Evolutionary conservation across 1,140 invertebrate genomes (phyloP), one percentile per base, ranked within the genome.

Genomic region (Danaus plexippus): DNA sequence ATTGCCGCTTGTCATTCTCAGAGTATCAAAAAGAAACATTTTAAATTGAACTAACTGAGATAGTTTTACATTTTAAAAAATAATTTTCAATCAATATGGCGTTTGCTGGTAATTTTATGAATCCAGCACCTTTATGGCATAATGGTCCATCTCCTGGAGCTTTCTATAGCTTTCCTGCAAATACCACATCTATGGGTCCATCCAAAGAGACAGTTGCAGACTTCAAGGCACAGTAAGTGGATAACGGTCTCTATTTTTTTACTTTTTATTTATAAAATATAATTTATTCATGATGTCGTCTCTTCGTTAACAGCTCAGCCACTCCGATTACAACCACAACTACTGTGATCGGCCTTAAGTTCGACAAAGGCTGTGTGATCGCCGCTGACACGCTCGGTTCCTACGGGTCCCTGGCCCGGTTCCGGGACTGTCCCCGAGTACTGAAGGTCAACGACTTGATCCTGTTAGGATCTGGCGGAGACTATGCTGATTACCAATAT

Each of bases 401-500:
- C 0, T 99, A 98, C 85, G 97, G 97, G 9, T 95, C 94, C 0
- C 81, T 99, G 55, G 95, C 96, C 0, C 89, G 96, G 53, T 98
- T 93, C 80, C 90, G 94, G 51, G 92, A 96, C 85, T 92, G 94
- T 61, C 90, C 94, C 1, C 89, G 97, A 67, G 88, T 99, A 1
- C 85, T 95, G 61, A 94, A 94, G 88, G 93, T 99, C 0, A 99
- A 99, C 80, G 90, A 96, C 45, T 92, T 93, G 55, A 96, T 95
- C n/a, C 88, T 98, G 41, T 80, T 98, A 15, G 97, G 94, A 9
- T 93, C 92, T 60, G 92, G 94, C 62, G 97, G 97, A 10, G 98
- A 99, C 88, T 98, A 96, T 86, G 97, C 96, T 13, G 98, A 99
- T 87, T 98, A 92, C 78, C 97, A 99, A 84, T 97, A 93, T 73